Evolutionary conservation across 2,797 vertebrate genomes (phyloP).

Genomic region (Acrossocheilus fasciatus): DNA sequence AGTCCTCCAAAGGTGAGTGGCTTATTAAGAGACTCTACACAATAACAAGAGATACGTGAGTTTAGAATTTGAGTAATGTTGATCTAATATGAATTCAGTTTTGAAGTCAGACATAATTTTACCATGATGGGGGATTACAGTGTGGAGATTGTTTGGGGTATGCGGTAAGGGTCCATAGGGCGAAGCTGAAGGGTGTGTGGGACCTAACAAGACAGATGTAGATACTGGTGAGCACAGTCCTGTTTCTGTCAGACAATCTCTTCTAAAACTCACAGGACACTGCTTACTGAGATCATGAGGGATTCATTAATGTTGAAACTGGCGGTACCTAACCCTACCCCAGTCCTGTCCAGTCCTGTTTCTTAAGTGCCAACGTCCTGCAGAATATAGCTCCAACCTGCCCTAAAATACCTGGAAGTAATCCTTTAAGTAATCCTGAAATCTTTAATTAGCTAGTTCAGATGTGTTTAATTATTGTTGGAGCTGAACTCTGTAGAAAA

Average conservation of each 20-base stretch:
- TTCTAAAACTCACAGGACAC: background rate
- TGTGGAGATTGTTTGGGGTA: slow-evolving; percentile 93
- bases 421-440: slow-evolving; percentile 9
- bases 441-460: background rate
- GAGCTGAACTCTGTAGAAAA: background rate
- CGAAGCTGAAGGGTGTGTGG: slow-evolving; percentile 87
- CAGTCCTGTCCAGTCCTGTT: background rate
- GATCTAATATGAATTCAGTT: background rate
- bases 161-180: slow-evolving; percentile 91
- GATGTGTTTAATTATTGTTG: slow-evolving; percentile 14
- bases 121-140: slow-evolving; percentile 91
- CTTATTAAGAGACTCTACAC: slow-evolving; percentile 89
- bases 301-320: background rate
- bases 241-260: background rate
- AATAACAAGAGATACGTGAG: background rate
- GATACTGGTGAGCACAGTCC: background rate
- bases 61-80: slow-evolving; percentile 9
- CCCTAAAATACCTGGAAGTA: slow-evolving; percentile 1
- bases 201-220: slow-evolving; percentile 76
- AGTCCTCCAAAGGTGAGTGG: slow-evolving; percentile 91
- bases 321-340: background rate
- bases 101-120: slow-evolving; percentile 15
- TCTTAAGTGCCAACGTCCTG: background rate
- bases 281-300: background rate
- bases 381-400: background rate